Evolutionary conservation across 2,888 invertebrate species (phyloP).

Genomic region (Macropis europaea): DNA sequence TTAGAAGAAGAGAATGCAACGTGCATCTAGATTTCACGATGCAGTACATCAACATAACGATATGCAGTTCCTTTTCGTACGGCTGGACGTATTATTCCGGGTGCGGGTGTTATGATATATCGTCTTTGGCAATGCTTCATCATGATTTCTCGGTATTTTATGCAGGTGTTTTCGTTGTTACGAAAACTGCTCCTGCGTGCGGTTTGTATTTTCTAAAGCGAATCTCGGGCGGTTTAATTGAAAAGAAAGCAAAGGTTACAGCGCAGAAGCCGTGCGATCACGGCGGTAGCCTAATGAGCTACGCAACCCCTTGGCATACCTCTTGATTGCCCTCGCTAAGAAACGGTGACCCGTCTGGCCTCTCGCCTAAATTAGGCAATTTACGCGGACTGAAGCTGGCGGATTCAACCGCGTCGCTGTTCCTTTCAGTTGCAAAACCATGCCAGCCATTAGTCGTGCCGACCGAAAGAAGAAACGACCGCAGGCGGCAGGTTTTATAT

Average conservation of each 20-base stretch:
- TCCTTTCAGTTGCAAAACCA: slow-evolving; percentile 58
- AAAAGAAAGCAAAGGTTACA: background rate
- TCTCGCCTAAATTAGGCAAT: slow-evolving; percentile 72
- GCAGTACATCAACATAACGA: background rate
- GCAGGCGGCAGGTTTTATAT: slow-evolving; percentile 58
- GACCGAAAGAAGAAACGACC: slow-evolving; percentile 43
- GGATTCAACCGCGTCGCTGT: slow-evolving; percentile 48
- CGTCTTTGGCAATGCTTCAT: background rate
- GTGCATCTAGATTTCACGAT: background rate
- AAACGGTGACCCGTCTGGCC: slow-evolving; percentile 60
- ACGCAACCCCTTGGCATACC: slow-evolving; percentile 28
- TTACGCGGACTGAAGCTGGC: slow-evolving; percentile 62
- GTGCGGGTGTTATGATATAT: background rate
- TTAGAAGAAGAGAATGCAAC: background rate
- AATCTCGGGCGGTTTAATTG: slow-evolving; percentile 8
- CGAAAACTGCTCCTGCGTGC: background rate
- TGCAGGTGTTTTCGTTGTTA: background rate
- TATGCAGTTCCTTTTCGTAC: background rate
- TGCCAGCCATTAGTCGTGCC: slow-evolving; percentile 59
- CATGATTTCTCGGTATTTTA: slow-evolving; percentile 5
- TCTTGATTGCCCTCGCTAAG: slow-evolving; percentile 48
- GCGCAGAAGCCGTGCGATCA: background rate
- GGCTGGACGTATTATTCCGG: background rate
- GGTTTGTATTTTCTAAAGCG: background rate
- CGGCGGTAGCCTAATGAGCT: slow-evolving; percentile 57